phyloP scores from a whole-genome alignment of 2,113 vertebrate genomes.

The Phalacrocorax brasilianus region DNA sequence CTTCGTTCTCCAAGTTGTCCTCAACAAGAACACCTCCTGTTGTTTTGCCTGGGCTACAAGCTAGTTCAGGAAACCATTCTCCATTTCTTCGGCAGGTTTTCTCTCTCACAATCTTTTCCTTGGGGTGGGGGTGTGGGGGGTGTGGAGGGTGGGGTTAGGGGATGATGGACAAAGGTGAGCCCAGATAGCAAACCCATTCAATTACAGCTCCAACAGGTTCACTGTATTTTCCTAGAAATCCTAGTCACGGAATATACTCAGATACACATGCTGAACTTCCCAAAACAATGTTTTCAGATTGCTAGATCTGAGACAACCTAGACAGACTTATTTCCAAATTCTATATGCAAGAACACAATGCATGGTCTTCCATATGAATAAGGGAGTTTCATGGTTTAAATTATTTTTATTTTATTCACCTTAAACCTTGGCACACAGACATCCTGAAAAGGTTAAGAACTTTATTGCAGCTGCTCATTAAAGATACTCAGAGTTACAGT shows the following conservation, averaged over 20 bases:
- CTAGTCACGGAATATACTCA: neutral
- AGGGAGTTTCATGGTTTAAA: neutral
- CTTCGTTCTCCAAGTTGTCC: neutral
- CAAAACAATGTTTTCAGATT: neutral
- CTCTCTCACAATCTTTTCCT: neutral
- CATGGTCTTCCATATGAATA: neutral
- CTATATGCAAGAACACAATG: neutral
- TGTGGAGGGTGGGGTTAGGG: neutral
- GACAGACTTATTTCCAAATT: neutral
- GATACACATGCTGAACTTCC: neutral
- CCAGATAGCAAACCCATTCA: neutral
- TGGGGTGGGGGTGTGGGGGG: too few relatives aligned
- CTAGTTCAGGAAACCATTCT: neutral
- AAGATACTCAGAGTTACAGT: neutral
- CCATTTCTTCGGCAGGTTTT: neutral
- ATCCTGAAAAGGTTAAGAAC: neutral
- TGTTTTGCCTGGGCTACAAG: neutral
- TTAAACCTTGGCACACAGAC: neutral
- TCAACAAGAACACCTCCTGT: neutral
- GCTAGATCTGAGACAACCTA: neutral
- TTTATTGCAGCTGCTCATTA: neutral
- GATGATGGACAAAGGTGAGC: neutral
- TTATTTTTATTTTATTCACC: neutral
- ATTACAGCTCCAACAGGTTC: neutral
- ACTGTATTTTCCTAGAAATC: neutral